These are phyloP conservation scores for Sitobion miscanthi DNA, from an alignment of 1,140 invertebrate species.

Conservation along the genomic window DNA sequence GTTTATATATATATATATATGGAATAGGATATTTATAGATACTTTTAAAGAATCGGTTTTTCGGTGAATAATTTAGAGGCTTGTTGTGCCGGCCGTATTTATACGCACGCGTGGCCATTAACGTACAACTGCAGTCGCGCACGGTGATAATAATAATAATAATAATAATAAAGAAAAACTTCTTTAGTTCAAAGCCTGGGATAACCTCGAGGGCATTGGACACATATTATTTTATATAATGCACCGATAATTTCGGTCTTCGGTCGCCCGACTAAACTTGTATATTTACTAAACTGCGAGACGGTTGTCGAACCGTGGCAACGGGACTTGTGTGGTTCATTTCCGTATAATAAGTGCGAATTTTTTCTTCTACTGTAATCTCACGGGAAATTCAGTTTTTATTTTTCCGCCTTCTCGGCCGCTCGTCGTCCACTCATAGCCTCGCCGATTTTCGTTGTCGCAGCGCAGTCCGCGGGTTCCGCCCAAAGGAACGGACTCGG, in stretches of 20 bases:
- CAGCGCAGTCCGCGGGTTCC: background rate
- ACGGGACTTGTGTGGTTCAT: background rate
- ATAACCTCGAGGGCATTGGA: background rate
- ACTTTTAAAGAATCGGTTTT: background rate
- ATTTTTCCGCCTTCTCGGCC: background rate
- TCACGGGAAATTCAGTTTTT: background rate
- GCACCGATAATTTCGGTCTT: background rate
- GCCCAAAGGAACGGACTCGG: background rate
- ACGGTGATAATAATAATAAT: background rate
- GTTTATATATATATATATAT: background rate
- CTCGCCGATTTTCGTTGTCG: background rate
- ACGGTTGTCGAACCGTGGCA: background rate
- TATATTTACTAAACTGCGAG: background rate
- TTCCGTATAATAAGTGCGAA: background rate
- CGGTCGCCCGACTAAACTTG: background rate
- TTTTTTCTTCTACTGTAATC: background rate
- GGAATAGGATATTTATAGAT: constrained; percentile 14
- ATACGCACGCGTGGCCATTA: background rate
- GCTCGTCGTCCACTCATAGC: background rate
- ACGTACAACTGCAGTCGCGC: background rate
- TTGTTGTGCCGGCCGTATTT: background rate
- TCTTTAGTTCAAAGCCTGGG: background rate
- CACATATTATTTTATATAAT: constrained; percentile 1
- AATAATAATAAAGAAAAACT: background rate
- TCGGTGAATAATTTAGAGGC: background rate